A percentile compares a stretch with the other conserved stretches of the same genome.
These are phyloP conservation scores for Sylvilagus floridanus DNA, from an alignment of 2,797 vertebrate genomes.

Conservation along the genomic window DNA sequence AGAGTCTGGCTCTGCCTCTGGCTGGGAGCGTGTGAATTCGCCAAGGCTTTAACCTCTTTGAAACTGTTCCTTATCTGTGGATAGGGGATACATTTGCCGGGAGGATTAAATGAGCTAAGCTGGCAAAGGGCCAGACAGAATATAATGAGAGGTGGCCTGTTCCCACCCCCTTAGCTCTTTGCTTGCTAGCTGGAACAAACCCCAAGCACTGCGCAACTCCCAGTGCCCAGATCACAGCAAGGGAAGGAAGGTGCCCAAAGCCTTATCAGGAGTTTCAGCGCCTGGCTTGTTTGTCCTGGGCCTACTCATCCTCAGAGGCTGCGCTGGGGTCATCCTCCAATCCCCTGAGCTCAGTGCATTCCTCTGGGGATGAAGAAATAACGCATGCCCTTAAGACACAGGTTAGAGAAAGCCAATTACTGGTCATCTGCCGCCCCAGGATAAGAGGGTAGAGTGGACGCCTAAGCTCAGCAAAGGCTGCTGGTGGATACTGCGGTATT, in stretches of 20 bases:
- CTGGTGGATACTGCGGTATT: not conserved
- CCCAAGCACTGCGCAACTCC: not conserved
- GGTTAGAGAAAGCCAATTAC: not conserved
- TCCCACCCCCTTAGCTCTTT: not conserved
- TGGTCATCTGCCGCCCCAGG: not conserved
- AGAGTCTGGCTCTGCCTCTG: not conserved
- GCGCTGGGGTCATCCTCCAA: not conserved
- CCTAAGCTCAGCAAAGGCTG: not conserved
- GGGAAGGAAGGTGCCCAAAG: conserved; percentile 9
- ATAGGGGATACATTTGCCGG: not conserved
- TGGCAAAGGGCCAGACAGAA: not conserved
- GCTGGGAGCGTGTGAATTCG: not conserved
- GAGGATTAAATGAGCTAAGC: not conserved
- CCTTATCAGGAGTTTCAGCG: conserved; percentile 48
- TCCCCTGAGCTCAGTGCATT: conserved; percentile 28
- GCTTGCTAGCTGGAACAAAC: not conserved
- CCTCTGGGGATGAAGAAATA: not conserved
- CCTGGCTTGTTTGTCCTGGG: not conserved
- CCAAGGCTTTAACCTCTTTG: not conserved
- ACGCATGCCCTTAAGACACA: not conserved
- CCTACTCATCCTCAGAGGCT: not conserved
- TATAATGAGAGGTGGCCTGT: not conserved
- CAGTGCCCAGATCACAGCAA: not conserved
- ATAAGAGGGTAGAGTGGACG: not conserved
- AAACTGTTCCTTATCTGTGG: not conserved